Percentiles rank a stretch among this genome's conserved stretches.
These are phyloP conservation scores for Byasa hedistus DNA, from an alignment of 2,888 invertebrate genomes.

Conservation along the genomic window DNA sequence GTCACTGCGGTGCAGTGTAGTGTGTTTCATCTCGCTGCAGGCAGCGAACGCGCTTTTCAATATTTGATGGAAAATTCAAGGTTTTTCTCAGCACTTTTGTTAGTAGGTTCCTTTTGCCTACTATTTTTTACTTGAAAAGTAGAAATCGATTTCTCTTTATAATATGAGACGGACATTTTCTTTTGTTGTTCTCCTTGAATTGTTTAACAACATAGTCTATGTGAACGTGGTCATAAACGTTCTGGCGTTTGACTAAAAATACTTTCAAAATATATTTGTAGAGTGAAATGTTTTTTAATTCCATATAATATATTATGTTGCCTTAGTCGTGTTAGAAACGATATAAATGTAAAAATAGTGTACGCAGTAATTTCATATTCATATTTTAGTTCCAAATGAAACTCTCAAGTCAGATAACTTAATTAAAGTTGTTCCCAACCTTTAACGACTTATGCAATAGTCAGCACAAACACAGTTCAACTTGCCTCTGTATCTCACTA, in stretches of 20 bases:
- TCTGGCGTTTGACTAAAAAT: background rate
- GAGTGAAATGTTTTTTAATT: no score
- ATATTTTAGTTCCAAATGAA: background rate
- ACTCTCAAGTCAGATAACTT: slow-evolving; percentile 6
- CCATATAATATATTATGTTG: background rate
- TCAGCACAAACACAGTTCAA: slow-evolving; percentile 22
- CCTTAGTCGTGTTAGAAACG: background rate
- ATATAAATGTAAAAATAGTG: background rate
- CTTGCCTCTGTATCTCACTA: slow-evolving; percentile 21
- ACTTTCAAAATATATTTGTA: background rate
- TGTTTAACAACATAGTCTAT: background rate
- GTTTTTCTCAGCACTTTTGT: slow-evolving; percentile 6
- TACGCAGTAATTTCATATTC: background rate
- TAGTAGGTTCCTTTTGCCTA: background rate
- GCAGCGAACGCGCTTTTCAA: slow-evolving; percentile 17
- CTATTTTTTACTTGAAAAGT: background rate
- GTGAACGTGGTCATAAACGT: background rate
- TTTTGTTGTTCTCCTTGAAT: background rate
- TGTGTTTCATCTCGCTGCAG: slow-evolving; percentile 25
- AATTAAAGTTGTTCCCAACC: slow-evolving; percentile 15
- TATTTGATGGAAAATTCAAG: slow-evolving; percentile 23
- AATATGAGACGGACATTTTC: background rate
- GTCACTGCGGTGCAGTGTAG: slow-evolving; percentile 11
- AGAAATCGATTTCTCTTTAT: slow-evolving; percentile 1
- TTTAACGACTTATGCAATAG: slow-evolving; percentile 5